Conservation (phyloP, 2,113 vertebrate species). For the Ophiodon elongatus region DNA sequence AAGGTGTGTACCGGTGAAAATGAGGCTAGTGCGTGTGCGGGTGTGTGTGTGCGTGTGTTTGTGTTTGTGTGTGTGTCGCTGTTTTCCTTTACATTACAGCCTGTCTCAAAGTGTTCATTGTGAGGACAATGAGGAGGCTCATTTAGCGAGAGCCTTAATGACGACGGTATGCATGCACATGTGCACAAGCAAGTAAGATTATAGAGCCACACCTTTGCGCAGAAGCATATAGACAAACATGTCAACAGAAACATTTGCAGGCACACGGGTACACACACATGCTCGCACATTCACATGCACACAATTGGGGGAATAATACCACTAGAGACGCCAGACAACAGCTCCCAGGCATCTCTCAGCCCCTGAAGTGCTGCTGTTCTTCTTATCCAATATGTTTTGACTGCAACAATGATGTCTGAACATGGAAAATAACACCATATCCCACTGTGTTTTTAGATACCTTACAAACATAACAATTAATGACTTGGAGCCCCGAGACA, state of each 20-base stretch:
- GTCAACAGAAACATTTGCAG: constrained; percentile 45
- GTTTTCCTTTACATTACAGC: constrained; percentile 65
- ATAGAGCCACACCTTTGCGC: constrained; percentile 48
- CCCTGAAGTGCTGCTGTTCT: constrained; percentile 74
- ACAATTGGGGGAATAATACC: constrained; percentile 63
- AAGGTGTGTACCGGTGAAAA: constrained; percentile 75
- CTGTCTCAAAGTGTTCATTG: constrained; percentile 64
- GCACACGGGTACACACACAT: constrained; percentile 24
- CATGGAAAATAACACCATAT: constrained; percentile 79
- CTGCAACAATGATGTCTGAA: constrained; percentile 76
- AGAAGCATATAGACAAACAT: constrained; percentile 56
- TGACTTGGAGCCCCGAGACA: constrained; percentile 73
- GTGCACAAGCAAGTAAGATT: constrained; percentile 24
- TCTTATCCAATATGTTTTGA: constrained; percentile 83
- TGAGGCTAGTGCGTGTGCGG: constrained; percentile 67
- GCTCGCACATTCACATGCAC: constrained; percentile 40
- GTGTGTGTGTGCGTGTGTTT: constrained; percentile 23
- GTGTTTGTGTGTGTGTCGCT: constrained; percentile 38
- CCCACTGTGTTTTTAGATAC: constrained; percentile 71
- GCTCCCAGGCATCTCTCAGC: constrained; percentile 78
- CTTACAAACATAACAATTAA: constrained; percentile 77
- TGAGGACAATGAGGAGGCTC: constrained; percentile 69
- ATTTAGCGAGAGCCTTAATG: constrained; percentile 63
- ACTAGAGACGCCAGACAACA: constrained; percentile 71
- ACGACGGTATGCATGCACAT: constrained; percentile 38